Base-by-base conservation (phyloP, 2,113 vertebrate genomes). In the Platichthys flesus region DNA sequence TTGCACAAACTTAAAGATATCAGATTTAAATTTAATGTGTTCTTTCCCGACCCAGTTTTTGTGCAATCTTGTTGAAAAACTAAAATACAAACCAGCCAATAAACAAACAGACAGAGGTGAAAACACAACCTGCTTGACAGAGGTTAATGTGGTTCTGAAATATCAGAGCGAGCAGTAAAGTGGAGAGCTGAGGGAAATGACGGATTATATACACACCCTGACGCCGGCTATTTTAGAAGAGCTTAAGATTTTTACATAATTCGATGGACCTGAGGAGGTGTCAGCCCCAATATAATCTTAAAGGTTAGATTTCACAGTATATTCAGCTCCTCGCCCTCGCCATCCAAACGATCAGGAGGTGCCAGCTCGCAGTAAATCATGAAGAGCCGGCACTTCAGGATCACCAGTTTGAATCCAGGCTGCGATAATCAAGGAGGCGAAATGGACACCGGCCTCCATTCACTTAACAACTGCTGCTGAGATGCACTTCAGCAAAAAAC, bases 401-500 rank as follows among this genome's bases (percentile, higher is more conserved):
- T 75, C 73, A 72, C 21, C 31, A 1, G 65, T 78, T 66, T 78
- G 62, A 78, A 67, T 76, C 54, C 64, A 37, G 56, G 58, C n/a
- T 60, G 82, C 26, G 6, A 76, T 81, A 79, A 90, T 74, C 81
- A 69, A 42, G 21, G 16, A 73, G 75, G 67, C 66, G 71, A 87
- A 87, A 74, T 47, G 68, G 67, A 88, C 71, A 67, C 54, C 24
- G 21, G 61, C 23, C 28, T 74, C 61, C 35, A 31, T 64, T 81
- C 78, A 63, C 59, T 81, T 81, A 85, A 83, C 68, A 82, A 83
- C 79, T 54, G 71, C 77, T 77, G 74, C 56, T 12, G 37, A 76
- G 76, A 78, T 74, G 79, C 79, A 82, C 78, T 88, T 79, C 31
- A 85, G 86, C 23, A 65, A 84, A 65, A 84, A 84, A 83, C 82